Evolutionary conservation across 2,113 vertebrate genomes (phyloP), one percentile per base, ranked within the genome.

Genomic region (Actinemys pallida): DNA sequence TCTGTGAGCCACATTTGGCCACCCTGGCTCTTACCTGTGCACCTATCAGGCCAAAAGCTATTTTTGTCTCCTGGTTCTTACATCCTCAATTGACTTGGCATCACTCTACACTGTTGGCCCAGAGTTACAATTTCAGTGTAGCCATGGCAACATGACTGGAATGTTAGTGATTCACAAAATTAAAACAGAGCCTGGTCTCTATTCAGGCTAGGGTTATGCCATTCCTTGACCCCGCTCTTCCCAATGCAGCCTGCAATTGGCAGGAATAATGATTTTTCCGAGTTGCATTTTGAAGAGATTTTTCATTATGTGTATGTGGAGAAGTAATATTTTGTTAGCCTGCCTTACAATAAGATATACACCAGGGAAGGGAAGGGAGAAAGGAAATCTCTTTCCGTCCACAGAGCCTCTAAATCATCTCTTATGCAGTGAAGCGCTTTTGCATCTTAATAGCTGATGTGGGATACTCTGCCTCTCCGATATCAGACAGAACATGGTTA

Each of bases 141-240:
- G 91, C 93, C 88, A 85, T 65, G 86, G 88, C 90, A 98, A 94
- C 95, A 90, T 1, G 0, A 65, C 9, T 47, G 81, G 89, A 98
- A 96, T 87, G 92, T 84, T 90, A 90, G 81, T 95, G 95, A 94
- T 95, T 95, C 62, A 80, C 81, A 91, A 89, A 93, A 12, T n/a
- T 19, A 13, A 80, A 91, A 84, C 84, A 54, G 81, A 89, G 92
- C 83, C 52, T 42, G 1, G 72, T 62, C 95, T 86, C 92, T 86
- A 93, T 93, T 96, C 93, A 86, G 22, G 89, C 86, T 69, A 90
- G 49, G 0, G 0, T 10, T 89, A 53, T 22, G 14, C 80, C 86
- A 47, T 83, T 93, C 88, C 97, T 72, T 2, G 0, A 62, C 35
- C 80, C 78, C 80, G 94, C 87, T 93, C 93, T 90, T 39, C 81